A percentile compares a stretch with the other conserved stretches of the same genome.
phyloP scores from a whole-genome alignment of 2,888 invertebrate genomes.

The Cephus rjabovi region DNA sequence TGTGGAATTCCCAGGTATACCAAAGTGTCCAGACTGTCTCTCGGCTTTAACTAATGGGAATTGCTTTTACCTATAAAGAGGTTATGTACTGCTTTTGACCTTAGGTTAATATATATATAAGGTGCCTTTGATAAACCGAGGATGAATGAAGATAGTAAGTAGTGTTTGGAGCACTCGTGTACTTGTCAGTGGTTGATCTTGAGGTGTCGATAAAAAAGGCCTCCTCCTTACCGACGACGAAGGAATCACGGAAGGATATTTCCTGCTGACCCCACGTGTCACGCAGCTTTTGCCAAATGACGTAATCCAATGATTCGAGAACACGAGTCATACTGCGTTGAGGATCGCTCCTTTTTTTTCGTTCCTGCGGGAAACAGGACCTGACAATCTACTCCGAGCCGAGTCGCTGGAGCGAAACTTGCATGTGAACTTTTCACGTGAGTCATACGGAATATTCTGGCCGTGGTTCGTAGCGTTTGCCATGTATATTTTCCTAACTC shows the following conservation, averaged over 20 bases:
- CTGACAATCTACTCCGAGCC: background rate
- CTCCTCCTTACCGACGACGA: background rate
- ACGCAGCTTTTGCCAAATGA: background rate
- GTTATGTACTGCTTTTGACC: background rate
- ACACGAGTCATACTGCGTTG: background rate
- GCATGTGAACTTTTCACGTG: background rate
- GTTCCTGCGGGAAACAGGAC: background rate
- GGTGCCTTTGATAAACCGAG: background rate
- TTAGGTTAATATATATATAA: background rate
- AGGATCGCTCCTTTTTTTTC: background rate
- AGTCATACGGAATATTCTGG: background rate
- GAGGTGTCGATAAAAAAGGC: background rate
- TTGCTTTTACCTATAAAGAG: background rate
- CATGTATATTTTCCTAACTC: background rate
- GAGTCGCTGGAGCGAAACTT: background rate
- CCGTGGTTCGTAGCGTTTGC: background rate
- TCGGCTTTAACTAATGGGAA: background rate
- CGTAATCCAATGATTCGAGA: background rate
- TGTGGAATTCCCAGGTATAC: background rate
- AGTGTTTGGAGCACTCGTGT: background rate
- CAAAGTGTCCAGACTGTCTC: background rate
- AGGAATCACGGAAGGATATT: background rate
- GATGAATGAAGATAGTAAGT: background rate
- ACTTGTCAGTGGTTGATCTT: background rate
- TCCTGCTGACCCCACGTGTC: background rate